Conservation (phyloP, 2,113 vertebrate species). For the Manacus vitellinus region DNA sequence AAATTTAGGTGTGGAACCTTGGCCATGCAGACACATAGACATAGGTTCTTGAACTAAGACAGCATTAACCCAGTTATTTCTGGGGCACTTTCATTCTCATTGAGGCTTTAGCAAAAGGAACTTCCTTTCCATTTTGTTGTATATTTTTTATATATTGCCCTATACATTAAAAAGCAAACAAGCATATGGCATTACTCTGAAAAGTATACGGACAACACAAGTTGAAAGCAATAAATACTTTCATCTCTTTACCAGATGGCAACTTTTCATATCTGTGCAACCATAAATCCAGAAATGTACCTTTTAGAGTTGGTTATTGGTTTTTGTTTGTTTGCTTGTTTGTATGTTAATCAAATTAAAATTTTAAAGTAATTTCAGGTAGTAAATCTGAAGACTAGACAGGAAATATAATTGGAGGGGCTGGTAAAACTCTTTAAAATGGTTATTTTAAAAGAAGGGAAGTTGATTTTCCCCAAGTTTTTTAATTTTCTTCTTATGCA, state of each 20-base stretch:
- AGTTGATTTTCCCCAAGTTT: neutral
- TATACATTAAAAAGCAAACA: neutral
- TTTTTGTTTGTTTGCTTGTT: neutral
- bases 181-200: neutral
- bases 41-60: neutral
- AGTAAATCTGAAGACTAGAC: neutral
- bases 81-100: neutral
- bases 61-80: neutral
- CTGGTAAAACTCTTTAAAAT: neutral
- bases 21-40: neutral
- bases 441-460: neutral
- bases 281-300: neutral
- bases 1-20: neutral
- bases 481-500: neutral
- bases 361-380: neutral
- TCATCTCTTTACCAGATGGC: neutral
- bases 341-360: neutral
- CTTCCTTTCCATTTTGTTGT: neutral
- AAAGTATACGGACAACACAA: neutral
- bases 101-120: neutral
- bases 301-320: rapidly evolving
- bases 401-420: neutral
- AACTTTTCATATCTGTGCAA: neutral
- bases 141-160: neutral
- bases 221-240: neutral